Conservation (phyloP, 2,888 invertebrate genomes). For the Amblyjoppa fuscipennis region DNA sequence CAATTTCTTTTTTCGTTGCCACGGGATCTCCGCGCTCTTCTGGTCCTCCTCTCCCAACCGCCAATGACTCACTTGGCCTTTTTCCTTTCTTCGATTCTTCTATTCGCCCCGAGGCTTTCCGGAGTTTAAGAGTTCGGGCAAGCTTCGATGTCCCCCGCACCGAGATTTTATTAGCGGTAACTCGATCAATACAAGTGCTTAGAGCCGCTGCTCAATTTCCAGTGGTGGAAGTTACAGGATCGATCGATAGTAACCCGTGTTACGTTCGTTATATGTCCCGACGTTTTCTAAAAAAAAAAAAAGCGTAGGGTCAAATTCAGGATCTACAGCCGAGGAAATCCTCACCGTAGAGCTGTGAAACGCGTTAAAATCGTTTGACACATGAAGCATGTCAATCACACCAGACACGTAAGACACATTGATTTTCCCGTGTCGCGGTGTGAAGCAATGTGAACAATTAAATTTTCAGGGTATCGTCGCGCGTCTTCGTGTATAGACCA, state of each 20-base stretch:
- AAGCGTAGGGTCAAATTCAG: too few relatives aligned
- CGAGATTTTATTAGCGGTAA: conserved; percentile 42
- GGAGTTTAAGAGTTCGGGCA: conserved; percentile 41
- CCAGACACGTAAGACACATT: too few relatives aligned
- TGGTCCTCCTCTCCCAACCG: conserved; percentile 16
- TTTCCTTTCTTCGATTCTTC: conserved; percentile 18
- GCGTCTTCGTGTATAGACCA: too few relatives aligned
- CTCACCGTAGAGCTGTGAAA: too few relatives aligned
- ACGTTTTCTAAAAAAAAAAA: too few relatives aligned
- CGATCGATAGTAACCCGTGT: not conserved
- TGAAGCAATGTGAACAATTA: too few relatives aligned
- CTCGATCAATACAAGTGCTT: conserved; percentile 54
- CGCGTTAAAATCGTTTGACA: too few relatives aligned
- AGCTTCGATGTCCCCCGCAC: conserved; percentile 20
- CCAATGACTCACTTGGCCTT: conserved; percentile 26
- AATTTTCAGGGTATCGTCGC: too few relatives aligned
- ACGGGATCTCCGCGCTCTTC: not conserved
- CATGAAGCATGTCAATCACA: too few relatives aligned
- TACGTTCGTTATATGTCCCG: too few relatives aligned
- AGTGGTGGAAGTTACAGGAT: not conserved
- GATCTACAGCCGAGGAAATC: too few relatives aligned
- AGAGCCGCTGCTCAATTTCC: conserved; percentile 20
- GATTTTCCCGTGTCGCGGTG: too few relatives aligned
- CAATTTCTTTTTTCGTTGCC: conserved; percentile 15
- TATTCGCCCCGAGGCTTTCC: conserved; percentile 7